Evolutionary conservation across 2,797 vertebrate species (phyloP), one percentile per base, ranked within the genome.

Genomic region (Microctenopoma stevenorrisi): DNA sequence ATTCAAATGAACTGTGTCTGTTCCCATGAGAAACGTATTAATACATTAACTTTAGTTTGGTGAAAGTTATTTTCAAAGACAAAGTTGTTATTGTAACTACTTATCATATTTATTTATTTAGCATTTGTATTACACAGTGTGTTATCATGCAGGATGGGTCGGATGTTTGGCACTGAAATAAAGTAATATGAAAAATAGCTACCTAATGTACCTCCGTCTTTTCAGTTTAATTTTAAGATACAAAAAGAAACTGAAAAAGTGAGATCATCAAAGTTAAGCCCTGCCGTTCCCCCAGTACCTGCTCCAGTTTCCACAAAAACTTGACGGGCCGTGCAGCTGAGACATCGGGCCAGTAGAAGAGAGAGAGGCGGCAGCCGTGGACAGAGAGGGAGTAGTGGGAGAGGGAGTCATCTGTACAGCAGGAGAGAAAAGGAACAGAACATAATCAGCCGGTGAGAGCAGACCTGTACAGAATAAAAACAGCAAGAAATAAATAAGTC

Each of bases 231-330:
- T 64, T 79, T 59, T 14, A 57, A 70, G 63, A 81, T 1, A 61
- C 22, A 42, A 53, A 47, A 58, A 51, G 74, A 81, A 66, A 72
- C n/a, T 7, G 40, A 26, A 16, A 35, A 46, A 47, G 6, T 0
- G 42, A 73, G 54, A 67, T 57, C 78, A 73, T 77, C 66, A 67
- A 74, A 75, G 78, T 68, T 8, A n/a, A 59, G 69, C 7, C 18
- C 12, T 37, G 52, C 68, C 18, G 49, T 12, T 76, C 77, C 62
- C 52, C 40, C 62, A 87, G 93, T 93, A 99, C 97, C 97, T 99
- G 97, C 85, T 98, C 97, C 78, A 98, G 92, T 91, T 99, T 99
- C 97, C 98, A 99, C 76, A 99, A 95, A 91, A 99, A 99, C 89
- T 99, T 99, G 86, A 98, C 97, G 0, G 98, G 97, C 48, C 96